A percentile compares a stretch with the other conserved stretches of the same genome.
phyloP scores from a whole-genome alignment of 2,113 vertebrate genomes.

The Laticauda laticaudata region DNA sequence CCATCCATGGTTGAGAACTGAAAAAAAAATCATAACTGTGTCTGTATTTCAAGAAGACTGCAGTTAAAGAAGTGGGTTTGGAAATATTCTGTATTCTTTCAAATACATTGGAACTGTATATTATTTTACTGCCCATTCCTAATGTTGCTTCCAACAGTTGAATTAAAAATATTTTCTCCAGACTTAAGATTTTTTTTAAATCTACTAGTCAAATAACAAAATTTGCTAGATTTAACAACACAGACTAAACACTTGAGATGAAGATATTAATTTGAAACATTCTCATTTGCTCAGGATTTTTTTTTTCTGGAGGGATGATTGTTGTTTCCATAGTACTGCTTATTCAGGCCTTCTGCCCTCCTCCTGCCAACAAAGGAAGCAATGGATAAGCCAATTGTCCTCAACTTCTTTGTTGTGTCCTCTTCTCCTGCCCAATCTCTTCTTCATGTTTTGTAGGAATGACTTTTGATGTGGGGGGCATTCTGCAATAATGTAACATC shows the following conservation, averaged over 20 bases:
- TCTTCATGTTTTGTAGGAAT: not conserved
- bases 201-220: not conserved
- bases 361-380: not conserved
- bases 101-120: not conserved
- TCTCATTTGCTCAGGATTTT: not conserved
- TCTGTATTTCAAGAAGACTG: not conserved
- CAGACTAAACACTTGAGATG: not conserved
- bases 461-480: not conserved
- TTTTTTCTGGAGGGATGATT: not conserved
- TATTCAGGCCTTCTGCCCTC: not conserved
- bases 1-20: not conserved
- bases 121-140: not conserved
- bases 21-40: not conserved
- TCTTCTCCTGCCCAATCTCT: not conserved
- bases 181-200: not conserved
- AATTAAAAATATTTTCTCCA: not conserved
- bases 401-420: not conserved
- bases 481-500: not conserved
- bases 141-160: not conserved
- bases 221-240: not conserved
- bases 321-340: not conserved
- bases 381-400: not conserved
- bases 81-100: not conserved
- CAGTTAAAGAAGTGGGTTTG: not conserved
- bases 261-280: not conserved